Conservation (phyloP, 2,888 invertebrate genomes). For the Pelosia muscerda region DNA sequence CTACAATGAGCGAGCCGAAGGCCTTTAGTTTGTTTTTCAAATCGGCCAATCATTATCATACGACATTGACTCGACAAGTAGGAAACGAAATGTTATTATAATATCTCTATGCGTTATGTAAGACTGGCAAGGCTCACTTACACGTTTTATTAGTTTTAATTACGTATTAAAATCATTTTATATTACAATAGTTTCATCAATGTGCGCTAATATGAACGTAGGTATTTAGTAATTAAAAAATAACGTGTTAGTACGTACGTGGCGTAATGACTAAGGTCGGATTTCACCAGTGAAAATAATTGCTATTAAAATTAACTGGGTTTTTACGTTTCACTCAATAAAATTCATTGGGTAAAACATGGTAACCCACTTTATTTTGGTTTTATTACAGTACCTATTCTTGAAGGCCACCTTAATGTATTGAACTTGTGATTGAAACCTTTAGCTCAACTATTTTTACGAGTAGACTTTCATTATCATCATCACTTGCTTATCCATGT, state of each 20-base stretch:
- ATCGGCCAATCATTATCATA: conserved; percentile 56
- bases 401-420: background rate
- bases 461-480: too few relatives aligned
- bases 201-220: conserved; percentile 23
- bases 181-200: background rate
- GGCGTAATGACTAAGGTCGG: conserved; percentile 6
- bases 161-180: conserved; percentile 8
- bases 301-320: background rate
- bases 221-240: conserved; percentile 34
- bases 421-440: too few relatives aligned
- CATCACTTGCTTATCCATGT: too few relatives aligned
- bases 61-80: conserved; percentile 57
- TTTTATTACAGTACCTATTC: background rate
- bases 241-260: conserved; percentile 29
- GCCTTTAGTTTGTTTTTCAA: conserved; percentile 57
- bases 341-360: background rate
- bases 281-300: background rate
- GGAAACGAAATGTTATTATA: conserved; percentile 51
- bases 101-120: conserved; percentile 41
- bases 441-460: too few relatives aligned
- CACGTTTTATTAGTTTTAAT: conserved; percentile 17
- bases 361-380: background rate
- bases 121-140: conserved; percentile 21
- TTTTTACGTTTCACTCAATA: background rate
- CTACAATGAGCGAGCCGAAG: conserved; percentile 54